Evolutionary conservation across 2,888 invertebrate species (phyloP), one percentile per base, ranked within the genome.

Genomic region (Cetonia aurata): DNA sequence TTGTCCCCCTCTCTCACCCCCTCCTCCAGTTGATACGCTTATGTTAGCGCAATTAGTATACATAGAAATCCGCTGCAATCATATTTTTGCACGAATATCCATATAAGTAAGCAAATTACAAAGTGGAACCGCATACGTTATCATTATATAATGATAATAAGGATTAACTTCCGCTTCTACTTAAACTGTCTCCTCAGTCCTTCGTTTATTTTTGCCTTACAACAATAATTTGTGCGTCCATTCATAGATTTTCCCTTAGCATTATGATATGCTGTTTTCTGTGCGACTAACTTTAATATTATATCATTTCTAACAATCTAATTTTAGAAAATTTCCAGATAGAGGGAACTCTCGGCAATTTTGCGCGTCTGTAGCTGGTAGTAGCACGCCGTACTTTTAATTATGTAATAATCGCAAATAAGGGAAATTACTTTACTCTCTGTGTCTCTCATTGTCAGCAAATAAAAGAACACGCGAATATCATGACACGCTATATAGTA

Each of bases 21-120:
- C 70, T 69, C 71, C 66, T 67, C 69, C 70, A 60, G 70, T 10
- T 37, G 37, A 37, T 73, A 73, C 73, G 71, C 71, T 73, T 73
- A 73, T 73, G 70, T 73, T 71, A 71, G 62, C 9, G 62, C 73
- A 73, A 73, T 73, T 73, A 73, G 71, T 71, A n/a, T 67, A 66
- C 37, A 50, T 65, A 65, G 56, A 56, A 69, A 37, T 69, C 50
- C 17, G 10, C 31, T 37, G 17, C 42, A 4, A n/a, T n/a, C 53
- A 31, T 53, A 31, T n/a, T 25, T 31, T 2, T 17, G n/a, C 13
- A 31, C 9, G 1, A 55, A 33, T 31, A 53, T 37, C 8, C 3
- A 10, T 31, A 13, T 13, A 33, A 10, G 12, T 33, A 55, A n/a
- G 13, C 33, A n/a, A 33, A n/a, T 13, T 13, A 55, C 37, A 37